Evolutionary conservation across 2,797 vertebrate species (phyloP).

Genomic region (Xerus rutilus): DNA sequence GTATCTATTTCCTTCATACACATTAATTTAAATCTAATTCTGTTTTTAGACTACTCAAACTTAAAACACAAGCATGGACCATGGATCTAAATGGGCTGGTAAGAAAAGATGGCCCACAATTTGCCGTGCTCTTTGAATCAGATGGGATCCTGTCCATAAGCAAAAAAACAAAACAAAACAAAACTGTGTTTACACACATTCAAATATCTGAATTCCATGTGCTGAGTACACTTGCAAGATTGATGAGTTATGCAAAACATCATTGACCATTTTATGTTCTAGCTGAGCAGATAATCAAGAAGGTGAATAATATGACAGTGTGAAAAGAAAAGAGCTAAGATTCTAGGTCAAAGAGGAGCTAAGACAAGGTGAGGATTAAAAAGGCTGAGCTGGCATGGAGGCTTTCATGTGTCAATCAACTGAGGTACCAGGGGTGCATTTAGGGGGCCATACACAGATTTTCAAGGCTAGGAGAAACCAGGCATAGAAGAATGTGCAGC

Average conservation of each 20-base stretch:
- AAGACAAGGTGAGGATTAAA: not conserved
- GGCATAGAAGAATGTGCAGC: not conserved
- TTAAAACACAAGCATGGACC: not conserved
- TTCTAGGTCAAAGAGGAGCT: not conserved
- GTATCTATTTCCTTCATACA: not conserved
- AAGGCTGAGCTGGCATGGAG: not conserved
- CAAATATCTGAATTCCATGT: not conserved
- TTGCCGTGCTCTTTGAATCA: not conserved
- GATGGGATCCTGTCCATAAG: not conserved
- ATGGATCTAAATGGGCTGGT: not conserved
- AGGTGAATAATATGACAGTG: not conserved
- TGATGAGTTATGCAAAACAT: not conserved
- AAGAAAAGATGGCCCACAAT: not conserved
- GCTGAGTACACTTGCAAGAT: not conserved
- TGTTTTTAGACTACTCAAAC: slow-evolving; percentile 3
- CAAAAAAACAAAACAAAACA: not conserved
- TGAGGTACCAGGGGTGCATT: not conserved
- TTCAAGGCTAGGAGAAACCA: not conserved
- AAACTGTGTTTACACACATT: not conserved
- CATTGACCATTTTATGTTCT: not conserved
- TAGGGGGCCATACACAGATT: not conserved
- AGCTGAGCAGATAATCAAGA: not conserved
- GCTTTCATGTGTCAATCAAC: not conserved
- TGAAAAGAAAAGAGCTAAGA: not conserved
- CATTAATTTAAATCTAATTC: not conserved